Conservation (phyloP, 1,140 invertebrate species). For the Panagrolaimus sp. region DNA sequence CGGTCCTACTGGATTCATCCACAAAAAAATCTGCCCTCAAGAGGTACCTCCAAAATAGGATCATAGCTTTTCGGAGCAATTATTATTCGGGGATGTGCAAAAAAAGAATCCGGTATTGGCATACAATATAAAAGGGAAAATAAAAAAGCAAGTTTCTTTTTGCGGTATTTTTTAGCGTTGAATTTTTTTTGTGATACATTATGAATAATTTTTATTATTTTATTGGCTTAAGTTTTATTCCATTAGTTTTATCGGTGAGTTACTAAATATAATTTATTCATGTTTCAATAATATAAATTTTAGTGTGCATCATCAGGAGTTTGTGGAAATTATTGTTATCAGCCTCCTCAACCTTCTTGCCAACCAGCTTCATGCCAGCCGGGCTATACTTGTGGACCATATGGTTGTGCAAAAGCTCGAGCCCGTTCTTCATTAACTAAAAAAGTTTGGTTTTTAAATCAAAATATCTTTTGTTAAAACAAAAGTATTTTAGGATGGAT, state of each 20-base stretch:
- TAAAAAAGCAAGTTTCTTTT: no score
- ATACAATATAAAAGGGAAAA: no score
- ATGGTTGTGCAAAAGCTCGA: constrained; percentile 43
- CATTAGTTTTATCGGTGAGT: not conserved
- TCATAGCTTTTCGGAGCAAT: no score
- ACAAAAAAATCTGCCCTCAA: no score
- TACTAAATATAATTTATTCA: not conserved
- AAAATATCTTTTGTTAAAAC: not conserved
- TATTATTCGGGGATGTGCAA: no score
- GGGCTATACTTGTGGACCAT: constrained; percentile 46
- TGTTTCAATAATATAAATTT: constrained; percentile 5
- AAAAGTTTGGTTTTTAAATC: constrained; percentile 28
- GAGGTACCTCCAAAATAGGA: no score
- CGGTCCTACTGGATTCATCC: no score
- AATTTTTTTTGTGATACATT: no score
- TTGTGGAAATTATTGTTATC: constrained; percentile 24
- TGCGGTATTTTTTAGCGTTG: no score
- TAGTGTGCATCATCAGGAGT: constrained; percentile 28
- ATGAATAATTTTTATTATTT: not conserved
- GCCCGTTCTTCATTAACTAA: constrained; percentile 40
- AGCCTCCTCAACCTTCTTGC: constrained; percentile 29
- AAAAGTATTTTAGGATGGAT: constrained; percentile 28
- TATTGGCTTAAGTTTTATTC: not conserved
- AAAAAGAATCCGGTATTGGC: no score
- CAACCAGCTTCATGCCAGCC: constrained; percentile 31